Percentiles rank a stretch among this genome's conserved stretches.
phyloP scores from a whole-genome alignment of 2,797 vertebrate species.

The Orestias chungarensis region DNA sequence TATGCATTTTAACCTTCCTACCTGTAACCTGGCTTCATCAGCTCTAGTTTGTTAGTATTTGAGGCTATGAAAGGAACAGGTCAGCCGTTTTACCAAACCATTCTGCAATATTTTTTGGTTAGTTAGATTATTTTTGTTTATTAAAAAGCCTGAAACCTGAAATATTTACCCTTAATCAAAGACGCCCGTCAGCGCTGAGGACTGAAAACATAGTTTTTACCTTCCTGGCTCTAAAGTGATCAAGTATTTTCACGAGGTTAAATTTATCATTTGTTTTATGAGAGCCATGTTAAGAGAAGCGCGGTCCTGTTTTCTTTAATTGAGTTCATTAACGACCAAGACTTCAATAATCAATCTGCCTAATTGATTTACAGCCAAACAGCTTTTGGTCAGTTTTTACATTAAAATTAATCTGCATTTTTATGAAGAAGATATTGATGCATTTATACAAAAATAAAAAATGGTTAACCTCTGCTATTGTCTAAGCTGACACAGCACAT shows the following conservation, averaged over 20 bases:
- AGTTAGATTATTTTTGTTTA: too few species aligned
- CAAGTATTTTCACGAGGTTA: background rate
- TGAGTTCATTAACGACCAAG: conserved; percentile 18
- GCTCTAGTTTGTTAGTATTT: too few species aligned
- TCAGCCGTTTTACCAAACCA: too few species aligned
- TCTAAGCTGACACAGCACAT: background rate
- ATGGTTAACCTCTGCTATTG: background rate
- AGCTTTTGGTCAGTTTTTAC: conserved; percentile 21
- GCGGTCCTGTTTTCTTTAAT: conserved; percentile 1
- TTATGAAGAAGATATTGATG: conserved; percentile 33
- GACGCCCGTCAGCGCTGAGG: background rate
- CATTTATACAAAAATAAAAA: conserved; percentile 16
- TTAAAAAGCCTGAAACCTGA: too few species aligned
- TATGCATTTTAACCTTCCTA: too few species aligned
- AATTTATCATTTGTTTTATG: background rate
- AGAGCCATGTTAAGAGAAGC: background rate
- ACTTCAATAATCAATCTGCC: conserved; percentile 16
- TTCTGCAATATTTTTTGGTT: too few species aligned
- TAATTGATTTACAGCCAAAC: conserved; percentile 14
- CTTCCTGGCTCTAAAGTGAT: background rate
- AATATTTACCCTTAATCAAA: too few species aligned
- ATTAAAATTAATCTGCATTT: conserved; percentile 43
- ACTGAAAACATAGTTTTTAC: background rate
- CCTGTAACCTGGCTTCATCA: too few species aligned
- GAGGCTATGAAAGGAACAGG: too few species aligned